Evolutionary conservation across 2,888 invertebrate species (phyloP).

Genomic region (Seira ritae): DNA sequence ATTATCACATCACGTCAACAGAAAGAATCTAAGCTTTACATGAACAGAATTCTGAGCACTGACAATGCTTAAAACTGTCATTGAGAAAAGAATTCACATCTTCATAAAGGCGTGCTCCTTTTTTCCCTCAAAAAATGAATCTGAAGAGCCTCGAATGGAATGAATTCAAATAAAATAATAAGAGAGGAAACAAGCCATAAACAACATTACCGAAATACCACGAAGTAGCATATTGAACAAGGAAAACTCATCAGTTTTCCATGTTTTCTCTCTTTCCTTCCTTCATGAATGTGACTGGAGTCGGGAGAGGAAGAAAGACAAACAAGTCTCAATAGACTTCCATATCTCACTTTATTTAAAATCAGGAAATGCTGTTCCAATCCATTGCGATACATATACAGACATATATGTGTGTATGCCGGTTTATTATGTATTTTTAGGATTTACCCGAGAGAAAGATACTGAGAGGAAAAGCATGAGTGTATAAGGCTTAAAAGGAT

Average conservation of each 20-base stretch:
- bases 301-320: slow-evolving; percentile 7
- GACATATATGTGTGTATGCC: too few relatives aligned
- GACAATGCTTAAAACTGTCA: too few relatives aligned
- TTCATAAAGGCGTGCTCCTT: slow-evolving; percentile 3
- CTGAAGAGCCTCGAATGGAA: not conserved
- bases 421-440: too few relatives aligned
- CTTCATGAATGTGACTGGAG: slow-evolving; percentile 3
- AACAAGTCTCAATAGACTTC: slow-evolving; percentile 33
- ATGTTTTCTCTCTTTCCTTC: slow-evolving; percentile 24
- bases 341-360: too few relatives aligned
- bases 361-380: too few relatives aligned
- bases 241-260: not conserved
- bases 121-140: not conserved
- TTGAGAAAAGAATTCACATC: slow-evolving; percentile 26
- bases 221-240: not conserved
- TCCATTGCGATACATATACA: too few relatives aligned
- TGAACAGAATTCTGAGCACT: too few relatives aligned
- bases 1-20: too few relatives aligned
- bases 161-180: slow-evolving; percentile 41
- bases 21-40: too few relatives aligned
- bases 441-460: too few relatives aligned
- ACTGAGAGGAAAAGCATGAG: not conserved
- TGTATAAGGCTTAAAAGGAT: not conserved
- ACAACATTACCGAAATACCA: slow-evolving; percentile 47
- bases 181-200: slow-evolving; percentile 48